Evolutionary conservation across 2,797 vertebrate genomes (phyloP), one percentile per base, ranked within the genome.

Genomic region (Enoplosus armatus): DNA sequence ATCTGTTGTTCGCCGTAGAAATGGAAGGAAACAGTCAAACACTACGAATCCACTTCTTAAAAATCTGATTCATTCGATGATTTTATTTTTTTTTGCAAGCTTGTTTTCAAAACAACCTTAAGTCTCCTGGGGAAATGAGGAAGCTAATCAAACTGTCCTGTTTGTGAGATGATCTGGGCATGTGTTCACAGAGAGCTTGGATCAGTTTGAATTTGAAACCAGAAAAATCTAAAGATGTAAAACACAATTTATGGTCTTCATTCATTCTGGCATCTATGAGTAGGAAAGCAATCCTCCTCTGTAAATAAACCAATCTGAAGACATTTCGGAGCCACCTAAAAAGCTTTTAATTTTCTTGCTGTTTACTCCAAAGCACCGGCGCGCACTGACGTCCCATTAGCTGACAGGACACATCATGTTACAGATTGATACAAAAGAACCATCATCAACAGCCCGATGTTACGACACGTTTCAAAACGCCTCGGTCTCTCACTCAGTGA

Each of bases 391-490:
- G 43, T 47, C 3, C 56, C n/a, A 62, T 67, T 37, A 66, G 35
- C 63, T 59, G 54, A 75, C 54, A 58, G 72, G 60, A 67, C 24
- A 37, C 68, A 74, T 60, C 7, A 62, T 27, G 11, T 62, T 47
- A 64, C 54, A 59, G 39, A 45, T 37, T 11, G 14, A 80, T 24
- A 53, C 35, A 50, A 79, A 50, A 24, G 22, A 50, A 24, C 9
- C 11, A 14, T 29, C 26, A 27, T 7, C 51, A 16, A 15, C 12
- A 16, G 6, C 11, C 14, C 2, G 5, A 3, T 54, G 12, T 54
- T 24, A 84, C 20, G 3, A 45, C 41, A 35, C 9, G 33, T 79
- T 83, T 68, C 62, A 74, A 54, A 85, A 80, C 20, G n/a, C 55
- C 50, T 61, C 63, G 11, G 45, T 54, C 35, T 76, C 59, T 73